Percentiles rank a stretch among this genome's conserved stretches.
phyloP scores from a whole-genome alignment of 2,113 vertebrate species.

The Plecturocebus donacophilus region DNA sequence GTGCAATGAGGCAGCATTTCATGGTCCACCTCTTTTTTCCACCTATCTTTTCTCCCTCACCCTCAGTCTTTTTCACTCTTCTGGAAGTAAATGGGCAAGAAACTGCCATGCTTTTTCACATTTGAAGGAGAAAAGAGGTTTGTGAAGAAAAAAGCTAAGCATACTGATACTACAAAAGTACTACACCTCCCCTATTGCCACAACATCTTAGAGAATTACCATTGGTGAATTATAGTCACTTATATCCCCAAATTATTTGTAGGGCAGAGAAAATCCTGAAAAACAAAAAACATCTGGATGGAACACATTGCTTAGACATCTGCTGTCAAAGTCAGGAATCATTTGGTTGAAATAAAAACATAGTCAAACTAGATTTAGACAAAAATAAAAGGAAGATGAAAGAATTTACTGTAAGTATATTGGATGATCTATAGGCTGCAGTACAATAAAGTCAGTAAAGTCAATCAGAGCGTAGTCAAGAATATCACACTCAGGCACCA shows the following conservation, averaged over 20 bases:
- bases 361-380: not conserved
- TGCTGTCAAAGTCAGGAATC: not conserved
- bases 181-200: not conserved
- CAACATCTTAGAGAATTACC: not conserved
- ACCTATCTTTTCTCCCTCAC: not conserved
- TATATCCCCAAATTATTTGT: not conserved
- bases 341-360: not conserved
- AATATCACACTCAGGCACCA: too few relatives aligned
- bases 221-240: not conserved
- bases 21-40: rapidly evolving
- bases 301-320: not conserved
- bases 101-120: not conserved
- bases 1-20: rapidly evolving
- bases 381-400: not conserved
- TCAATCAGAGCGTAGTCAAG: not conserved
- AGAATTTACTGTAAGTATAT: not conserved
- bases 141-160: not conserved
- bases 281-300: not conserved
- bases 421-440: not conserved
- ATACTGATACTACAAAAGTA: not conserved
- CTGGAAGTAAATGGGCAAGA: not conserved
- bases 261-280: not conserved
- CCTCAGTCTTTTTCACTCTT: not conserved
- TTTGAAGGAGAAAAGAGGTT: not conserved
- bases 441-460: not conserved